phyloP scores from a whole-genome alignment of 2,113 vertebrate genomes.

The Macrotis lagotis region DNA sequence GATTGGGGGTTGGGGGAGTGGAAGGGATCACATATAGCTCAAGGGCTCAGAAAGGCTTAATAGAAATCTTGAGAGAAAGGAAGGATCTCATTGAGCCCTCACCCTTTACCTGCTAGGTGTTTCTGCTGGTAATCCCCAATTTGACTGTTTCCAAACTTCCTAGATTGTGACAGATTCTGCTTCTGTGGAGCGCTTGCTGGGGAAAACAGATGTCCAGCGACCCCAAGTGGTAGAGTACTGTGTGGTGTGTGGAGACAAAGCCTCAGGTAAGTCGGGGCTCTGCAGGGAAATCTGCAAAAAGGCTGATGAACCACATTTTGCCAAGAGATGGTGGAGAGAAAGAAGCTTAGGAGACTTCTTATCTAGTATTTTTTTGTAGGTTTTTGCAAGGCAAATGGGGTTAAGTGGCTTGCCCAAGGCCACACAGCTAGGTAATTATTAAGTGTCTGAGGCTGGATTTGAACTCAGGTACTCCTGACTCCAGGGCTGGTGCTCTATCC shows the following conservation, averaged over 20 bases:
- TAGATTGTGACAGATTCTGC: constrained; percentile 98
- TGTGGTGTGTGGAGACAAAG: constrained; percentile 98
- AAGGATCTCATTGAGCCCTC: too few relatives aligned
- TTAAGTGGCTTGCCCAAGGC: too few relatives aligned
- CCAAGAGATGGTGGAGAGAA: neutral
- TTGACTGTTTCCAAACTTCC: constrained; percentile 64
- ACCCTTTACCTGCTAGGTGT: neutral
- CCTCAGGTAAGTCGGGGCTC: constrained; percentile 89
- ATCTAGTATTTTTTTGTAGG: neutral
- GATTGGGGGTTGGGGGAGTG: too few relatives aligned
- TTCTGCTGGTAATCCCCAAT: neutral
- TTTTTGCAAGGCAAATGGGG: too few relatives aligned
- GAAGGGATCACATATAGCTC: too few relatives aligned
- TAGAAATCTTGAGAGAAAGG: too few relatives aligned
- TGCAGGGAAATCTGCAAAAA: neutral
- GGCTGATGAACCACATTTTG: neutral
- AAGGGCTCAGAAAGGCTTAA: too few relatives aligned
- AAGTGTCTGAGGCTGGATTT: too few relatives aligned
- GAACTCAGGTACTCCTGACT: too few relatives aligned
- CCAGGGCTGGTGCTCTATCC: too few relatives aligned
- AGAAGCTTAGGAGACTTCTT: constrained; percentile 9
- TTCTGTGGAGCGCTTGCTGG: constrained; percentile 94
- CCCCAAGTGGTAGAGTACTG: constrained; percentile 97
- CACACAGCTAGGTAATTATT: too few relatives aligned
- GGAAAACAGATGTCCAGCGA: constrained; percentile 92